These are phyloP conservation scores for Typhlomys cinereus DNA, from an alignment of 2,113 vertebrate species.

Conservation along the genomic window DNA sequence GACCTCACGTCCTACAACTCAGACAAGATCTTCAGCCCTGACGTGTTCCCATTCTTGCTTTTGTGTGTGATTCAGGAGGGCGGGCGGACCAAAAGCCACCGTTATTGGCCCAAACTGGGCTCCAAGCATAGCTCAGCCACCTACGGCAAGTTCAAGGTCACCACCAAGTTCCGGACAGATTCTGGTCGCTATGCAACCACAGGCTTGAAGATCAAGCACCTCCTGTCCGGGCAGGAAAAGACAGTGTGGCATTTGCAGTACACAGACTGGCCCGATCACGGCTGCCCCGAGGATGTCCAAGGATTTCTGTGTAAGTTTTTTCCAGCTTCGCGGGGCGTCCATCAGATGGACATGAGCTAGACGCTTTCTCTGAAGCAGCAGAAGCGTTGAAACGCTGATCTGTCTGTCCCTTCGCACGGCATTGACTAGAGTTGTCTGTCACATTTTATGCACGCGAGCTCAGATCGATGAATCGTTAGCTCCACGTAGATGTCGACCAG, in stretches of 20 bases:
- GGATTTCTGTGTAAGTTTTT: constrained; percentile 93
- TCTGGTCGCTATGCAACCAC: constrained; percentile 92
- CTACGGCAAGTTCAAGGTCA: constrained; percentile 93
- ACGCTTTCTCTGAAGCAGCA: background rate
- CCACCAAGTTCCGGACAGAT: constrained; percentile 92
- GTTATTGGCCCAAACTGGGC: constrained; percentile 92
- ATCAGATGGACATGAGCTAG: background rate
- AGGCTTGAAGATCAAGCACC: constrained; percentile 91
- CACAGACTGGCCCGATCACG: constrained; percentile 92
- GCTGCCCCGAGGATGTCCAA: constrained; percentile 94
- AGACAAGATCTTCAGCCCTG: background rate
- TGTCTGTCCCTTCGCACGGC: background rate
- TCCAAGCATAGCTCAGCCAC: constrained; percentile 92
- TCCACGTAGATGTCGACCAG: background rate
- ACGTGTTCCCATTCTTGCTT: constrained; percentile 43
- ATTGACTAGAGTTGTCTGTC: background rate
- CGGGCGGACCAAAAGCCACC: constrained; percentile 90
- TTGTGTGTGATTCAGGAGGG: constrained; percentile 84
- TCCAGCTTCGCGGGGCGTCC: background rate
- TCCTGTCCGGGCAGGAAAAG: constrained; percentile 89
- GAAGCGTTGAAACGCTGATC: background rate
- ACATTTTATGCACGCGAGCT: background rate
- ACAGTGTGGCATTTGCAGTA: constrained; percentile 93
- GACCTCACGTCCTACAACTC: background rate
- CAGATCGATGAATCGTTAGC: background rate